Conservation (phyloP, 1,140 invertebrate genomes). For the Drosophila prosaltans region DNA sequence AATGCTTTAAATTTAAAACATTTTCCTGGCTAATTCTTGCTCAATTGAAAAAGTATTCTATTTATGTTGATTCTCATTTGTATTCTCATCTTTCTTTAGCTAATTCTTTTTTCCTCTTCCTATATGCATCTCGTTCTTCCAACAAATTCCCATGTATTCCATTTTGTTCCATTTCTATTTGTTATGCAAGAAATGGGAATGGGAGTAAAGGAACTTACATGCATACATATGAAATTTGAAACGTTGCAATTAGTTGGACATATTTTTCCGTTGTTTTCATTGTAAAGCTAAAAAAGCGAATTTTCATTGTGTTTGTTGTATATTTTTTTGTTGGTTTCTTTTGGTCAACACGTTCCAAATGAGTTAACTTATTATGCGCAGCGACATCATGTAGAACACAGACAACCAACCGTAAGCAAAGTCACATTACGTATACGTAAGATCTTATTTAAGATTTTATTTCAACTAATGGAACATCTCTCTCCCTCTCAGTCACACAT, state of each 20-base stretch:
- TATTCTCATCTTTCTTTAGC: background rate
- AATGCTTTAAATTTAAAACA: background rate
- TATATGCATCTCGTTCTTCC: background rate
- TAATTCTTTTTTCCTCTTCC: background rate
- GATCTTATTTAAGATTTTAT: slow-evolving; percentile 24
- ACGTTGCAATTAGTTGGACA: slow-evolving; percentile 16
- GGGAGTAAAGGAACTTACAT: background rate
- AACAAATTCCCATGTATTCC: background rate
- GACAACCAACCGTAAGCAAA: slow-evolving; percentile 1
- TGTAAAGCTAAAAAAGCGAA: background rate
- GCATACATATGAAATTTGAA: slow-evolving; percentile 18
- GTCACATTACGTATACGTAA: slow-evolving; percentile 16
- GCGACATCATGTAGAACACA: slow-evolving; percentile 18
- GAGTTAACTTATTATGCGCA: slow-evolving; percentile 20
- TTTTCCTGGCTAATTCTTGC: background rate
- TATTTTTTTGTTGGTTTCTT: background rate
- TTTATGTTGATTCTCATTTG: too few species aligned
- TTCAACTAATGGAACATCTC: background rate
- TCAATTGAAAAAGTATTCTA: too few species aligned
- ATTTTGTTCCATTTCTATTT: slow-evolving; percentile 2
- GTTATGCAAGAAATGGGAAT: background rate
- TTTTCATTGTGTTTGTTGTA: slow-evolving; percentile 3
- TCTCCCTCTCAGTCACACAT: background rate
- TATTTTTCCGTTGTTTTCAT: slow-evolving; percentile 10
- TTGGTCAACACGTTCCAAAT: slow-evolving; percentile 11